These are phyloP conservation scores for Atlantisia rogersi DNA, from an alignment of 2,113 vertebrate genomes.

Conservation along the genomic window DNA sequence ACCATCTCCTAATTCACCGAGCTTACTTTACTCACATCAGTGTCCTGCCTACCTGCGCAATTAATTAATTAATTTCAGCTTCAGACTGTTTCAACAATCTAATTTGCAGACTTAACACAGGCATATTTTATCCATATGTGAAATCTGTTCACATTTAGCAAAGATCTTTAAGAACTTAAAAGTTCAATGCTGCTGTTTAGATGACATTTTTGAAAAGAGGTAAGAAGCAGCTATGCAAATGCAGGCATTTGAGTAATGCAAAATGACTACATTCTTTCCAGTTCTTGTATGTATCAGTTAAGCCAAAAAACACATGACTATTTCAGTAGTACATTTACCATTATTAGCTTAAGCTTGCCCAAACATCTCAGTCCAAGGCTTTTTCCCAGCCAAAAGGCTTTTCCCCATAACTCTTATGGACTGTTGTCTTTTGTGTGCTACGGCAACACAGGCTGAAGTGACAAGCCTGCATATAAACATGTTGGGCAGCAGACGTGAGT, in stretches of 20 bases:
- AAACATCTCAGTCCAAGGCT: not conserved
- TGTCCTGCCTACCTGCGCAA: not conserved
- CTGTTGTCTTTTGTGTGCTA: not conserved
- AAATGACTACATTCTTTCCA: not conserved
- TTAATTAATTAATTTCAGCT: not conserved
- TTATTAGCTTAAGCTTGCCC: not conserved
- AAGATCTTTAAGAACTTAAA: not conserved
- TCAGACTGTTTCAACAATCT: not conserved
- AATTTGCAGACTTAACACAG: not conserved
- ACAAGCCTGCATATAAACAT: not conserved
- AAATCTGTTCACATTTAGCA: not conserved
- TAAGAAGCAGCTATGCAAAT: not conserved
- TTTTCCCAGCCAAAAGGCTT: not conserved
- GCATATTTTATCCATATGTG: not conserved
- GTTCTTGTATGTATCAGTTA: not conserved
- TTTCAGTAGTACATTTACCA: not conserved
- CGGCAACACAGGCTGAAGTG: not conserved
- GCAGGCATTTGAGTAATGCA: not conserved
- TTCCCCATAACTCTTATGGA: not conserved
- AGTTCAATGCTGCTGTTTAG: not conserved
- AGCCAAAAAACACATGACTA: not conserved
- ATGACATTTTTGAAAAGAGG: not conserved
- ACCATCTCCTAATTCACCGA: not conserved
- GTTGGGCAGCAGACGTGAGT: rapidly evolving
- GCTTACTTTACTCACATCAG: not conserved